phyloP scores from a whole-genome alignment of 2,797 vertebrate species.

The Schizopygopsis pylzovi region DNA sequence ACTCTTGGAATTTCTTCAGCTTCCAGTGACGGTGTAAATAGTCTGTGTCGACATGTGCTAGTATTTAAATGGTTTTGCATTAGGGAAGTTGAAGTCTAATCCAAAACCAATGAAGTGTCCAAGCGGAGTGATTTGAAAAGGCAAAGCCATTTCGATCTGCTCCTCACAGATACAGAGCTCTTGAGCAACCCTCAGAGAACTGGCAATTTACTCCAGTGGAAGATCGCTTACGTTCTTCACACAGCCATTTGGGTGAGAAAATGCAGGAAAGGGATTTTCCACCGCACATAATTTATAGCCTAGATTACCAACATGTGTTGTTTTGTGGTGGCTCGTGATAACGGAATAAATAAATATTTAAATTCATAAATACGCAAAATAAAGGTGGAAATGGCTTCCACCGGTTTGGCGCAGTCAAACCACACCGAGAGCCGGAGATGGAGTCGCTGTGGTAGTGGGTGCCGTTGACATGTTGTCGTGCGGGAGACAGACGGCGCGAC shows the following conservation, averaged over 20 bases:
- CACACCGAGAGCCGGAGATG: slow-evolving; percentile 15
- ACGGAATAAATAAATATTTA: slow-evolving; percentile 63
- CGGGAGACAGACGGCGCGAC: slow-evolving; percentile 25
- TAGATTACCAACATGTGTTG: slow-evolving; percentile 65
- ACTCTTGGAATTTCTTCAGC: slow-evolving; percentile 31
- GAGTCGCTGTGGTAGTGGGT: slow-evolving; percentile 42
- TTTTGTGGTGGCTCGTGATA: slow-evolving; percentile 63
- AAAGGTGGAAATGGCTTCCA: slow-evolving; percentile 30
- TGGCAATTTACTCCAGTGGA: slow-evolving; percentile 36
- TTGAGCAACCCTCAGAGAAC: slow-evolving; percentile 47
- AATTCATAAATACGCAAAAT: slow-evolving; percentile 40
- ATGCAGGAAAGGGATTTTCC: slow-evolving; percentile 56
- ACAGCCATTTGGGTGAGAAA: slow-evolving; percentile 57
- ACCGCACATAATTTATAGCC: slow-evolving; percentile 57
- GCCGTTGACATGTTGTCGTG: slow-evolving; percentile 29
- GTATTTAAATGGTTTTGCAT: slow-evolving; percentile 60
- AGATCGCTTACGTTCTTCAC: slow-evolving; percentile 53
- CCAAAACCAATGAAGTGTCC: slow-evolving; percentile 61
- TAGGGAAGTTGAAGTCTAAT: slow-evolving; percentile 56
- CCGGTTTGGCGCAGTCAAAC: slow-evolving; percentile 34
- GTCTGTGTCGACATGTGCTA: slow-evolving; percentile 50
- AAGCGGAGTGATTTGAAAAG: slow-evolving; percentile 58
- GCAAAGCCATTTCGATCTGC: slow-evolving; percentile 57
- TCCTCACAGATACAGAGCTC: slow-evolving; percentile 53
- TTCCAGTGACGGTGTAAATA: slow-evolving; percentile 36